These are phyloP conservation scores for Stenodera caucasica DNA, from an alignment of 2,888 invertebrate species.

Conservation along the genomic window DNA sequence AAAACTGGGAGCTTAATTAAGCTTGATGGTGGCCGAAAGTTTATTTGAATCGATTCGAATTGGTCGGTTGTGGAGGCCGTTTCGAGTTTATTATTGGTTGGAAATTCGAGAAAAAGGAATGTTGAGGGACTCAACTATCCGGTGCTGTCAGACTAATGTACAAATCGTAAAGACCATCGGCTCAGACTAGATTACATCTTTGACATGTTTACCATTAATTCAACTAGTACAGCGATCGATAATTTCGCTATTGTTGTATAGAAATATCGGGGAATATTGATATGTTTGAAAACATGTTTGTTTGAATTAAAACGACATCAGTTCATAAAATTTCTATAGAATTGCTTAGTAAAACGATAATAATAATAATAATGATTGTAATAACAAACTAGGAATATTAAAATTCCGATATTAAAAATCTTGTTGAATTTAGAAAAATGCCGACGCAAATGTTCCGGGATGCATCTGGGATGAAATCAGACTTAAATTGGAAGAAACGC, in stretches of 20 bases:
- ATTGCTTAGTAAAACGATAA: slow-evolving; percentile 2
- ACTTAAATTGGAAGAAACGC: slow-evolving; percentile 19
- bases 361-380: neutral
- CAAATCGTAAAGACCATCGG: slow-evolving; percentile 29
- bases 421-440: neutral
- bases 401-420: no score
- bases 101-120: no score
- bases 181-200: slow-evolving; percentile 34
- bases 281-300: slow-evolving; percentile 31
- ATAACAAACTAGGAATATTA: no score
- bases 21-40: neutral
- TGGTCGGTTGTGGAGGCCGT: neutral
- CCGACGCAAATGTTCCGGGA: neutral
- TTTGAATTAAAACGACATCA: slow-evolving; percentile 15
- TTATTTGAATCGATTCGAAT: neutral
- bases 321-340: slow-evolving; percentile 25
- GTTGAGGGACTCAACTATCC: slow-evolving; percentile 16
- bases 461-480: slow-evolving; percentile 21
- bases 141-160: slow-evolving; percentile 29
- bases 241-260: slow-evolving; percentile 15
- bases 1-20: neutral
- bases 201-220: slow-evolving; percentile 37
- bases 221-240: slow-evolving; percentile 28
- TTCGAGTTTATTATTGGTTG: no score
- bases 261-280: slow-evolving; percentile 22